Percentiles rank a stretch among this genome's conserved stretches.
These are phyloP conservation scores for Parthenolecanium corni DNA, from an alignment of 2,888 invertebrate species.

Conservation along the genomic window DNA sequence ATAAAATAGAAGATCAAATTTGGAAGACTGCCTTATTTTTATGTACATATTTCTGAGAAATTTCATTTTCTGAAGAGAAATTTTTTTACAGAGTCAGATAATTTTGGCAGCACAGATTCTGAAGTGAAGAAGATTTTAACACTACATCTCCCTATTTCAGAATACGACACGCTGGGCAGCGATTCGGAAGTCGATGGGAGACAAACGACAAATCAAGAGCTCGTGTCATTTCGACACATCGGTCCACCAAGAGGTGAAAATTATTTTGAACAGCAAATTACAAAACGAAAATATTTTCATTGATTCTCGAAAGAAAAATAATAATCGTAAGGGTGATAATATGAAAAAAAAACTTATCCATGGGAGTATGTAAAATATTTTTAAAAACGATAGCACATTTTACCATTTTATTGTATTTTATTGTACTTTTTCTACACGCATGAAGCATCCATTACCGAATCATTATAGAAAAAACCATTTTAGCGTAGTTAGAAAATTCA, in stretches of 20 bases:
- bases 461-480: too few species aligned
- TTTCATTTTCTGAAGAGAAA: conserved; percentile 1
- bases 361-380: too few species aligned
- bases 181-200: conserved; percentile 56
- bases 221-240: conserved; percentile 44
- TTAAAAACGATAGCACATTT: too few species aligned
- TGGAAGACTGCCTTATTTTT: too few species aligned
- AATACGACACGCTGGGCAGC: conserved; percentile 74
- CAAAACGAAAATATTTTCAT: background rate
- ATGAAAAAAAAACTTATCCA: background rate
- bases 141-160: conserved; percentile 85
- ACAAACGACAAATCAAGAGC: conserved; percentile 48
- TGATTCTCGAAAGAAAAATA: background rate
- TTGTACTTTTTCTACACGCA: too few species aligned
- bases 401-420: too few species aligned
- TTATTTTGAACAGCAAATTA: background rate
- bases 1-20: too few species aligned
- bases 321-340: background rate
- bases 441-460: too few species aligned
- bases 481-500: too few species aligned
- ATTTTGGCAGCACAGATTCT: conserved; percentile 88
- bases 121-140: conserved; percentile 88
- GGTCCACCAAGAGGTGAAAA: conserved; percentile 40
- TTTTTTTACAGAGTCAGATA: conserved; percentile 68
- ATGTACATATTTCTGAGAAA: too few species aligned